phyloP scores from a whole-genome alignment of 2,797 vertebrate species.

The Ispidina picta region DNA sequence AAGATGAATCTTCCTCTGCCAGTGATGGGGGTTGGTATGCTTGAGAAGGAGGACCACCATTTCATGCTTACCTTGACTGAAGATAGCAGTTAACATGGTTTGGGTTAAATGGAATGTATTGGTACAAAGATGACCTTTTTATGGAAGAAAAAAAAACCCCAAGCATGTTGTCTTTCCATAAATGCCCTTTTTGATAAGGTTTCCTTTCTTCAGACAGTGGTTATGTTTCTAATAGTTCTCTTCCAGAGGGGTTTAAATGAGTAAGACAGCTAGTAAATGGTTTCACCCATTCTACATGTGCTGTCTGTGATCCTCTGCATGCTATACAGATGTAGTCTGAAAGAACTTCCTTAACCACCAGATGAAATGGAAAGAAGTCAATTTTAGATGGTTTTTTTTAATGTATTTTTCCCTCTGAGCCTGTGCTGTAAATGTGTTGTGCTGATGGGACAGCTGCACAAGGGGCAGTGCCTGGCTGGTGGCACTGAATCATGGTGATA shows the following conservation, averaged over 20 bases:
- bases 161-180: background rate
- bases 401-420: background rate
- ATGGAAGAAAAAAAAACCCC: background rate
- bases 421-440: background rate
- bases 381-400: background rate
- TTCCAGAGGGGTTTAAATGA: background rate
- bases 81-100: background rate
- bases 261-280: background rate
- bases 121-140: background rate
- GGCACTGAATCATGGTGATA: background rate
- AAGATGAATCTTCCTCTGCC: background rate
- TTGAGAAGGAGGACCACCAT: background rate
- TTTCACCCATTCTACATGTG: background rate
- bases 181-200: background rate
- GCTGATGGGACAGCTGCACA: background rate
- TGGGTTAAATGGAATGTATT: background rate
- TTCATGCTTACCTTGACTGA: background rate
- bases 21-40: rapidly evolving
- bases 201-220: background rate
- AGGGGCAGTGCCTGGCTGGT: background rate
- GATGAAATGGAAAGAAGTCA: background rate
- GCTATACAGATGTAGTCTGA: background rate
- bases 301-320: background rate
- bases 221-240: background rate
- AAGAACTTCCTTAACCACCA: background rate